Evolutionary conservation across 1,140 invertebrate genomes (phyloP).

Genomic region (Sweltsa coloradensis): DNA sequence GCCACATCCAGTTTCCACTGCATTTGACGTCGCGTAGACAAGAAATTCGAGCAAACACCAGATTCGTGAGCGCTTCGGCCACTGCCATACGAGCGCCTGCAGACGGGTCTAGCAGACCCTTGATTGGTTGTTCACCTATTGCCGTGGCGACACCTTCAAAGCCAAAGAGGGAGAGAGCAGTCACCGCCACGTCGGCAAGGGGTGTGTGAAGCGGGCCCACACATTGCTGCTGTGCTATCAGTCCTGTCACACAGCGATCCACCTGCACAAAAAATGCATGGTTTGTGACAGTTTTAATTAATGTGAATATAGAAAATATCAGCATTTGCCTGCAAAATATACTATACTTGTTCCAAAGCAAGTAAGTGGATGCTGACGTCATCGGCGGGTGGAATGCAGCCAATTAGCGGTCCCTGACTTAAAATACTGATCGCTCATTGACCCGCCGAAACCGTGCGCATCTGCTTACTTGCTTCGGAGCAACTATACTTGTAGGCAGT

Average conservation of each 20-base stretch:
- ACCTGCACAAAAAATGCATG: too few relatives aligned
- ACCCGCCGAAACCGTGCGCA: too few relatives aligned
- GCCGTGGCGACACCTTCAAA: slow-evolving; percentile 77
- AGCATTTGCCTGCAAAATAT: too few relatives aligned
- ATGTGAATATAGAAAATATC: too few relatives aligned
- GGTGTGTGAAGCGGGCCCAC: slow-evolving; percentile 93
- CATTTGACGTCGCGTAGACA: slow-evolving; percentile 84
- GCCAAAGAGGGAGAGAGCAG: slow-evolving; percentile 65
- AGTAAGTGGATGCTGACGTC: too few relatives aligned
- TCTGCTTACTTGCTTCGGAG: too few relatives aligned
- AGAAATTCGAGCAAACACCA: slow-evolving; percentile 85
- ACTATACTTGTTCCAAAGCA: too few relatives aligned
- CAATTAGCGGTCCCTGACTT: too few relatives aligned
- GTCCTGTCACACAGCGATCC: slow-evolving; percentile 90
- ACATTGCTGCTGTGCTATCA: slow-evolving; percentile 95
- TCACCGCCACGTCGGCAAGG: slow-evolving; percentile 87
- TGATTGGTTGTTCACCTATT: slow-evolving; percentile 94
- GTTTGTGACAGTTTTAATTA: too few relatives aligned
- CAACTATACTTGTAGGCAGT: too few relatives aligned
- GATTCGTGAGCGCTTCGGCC: slow-evolving; percentile 86
- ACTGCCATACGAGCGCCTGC: slow-evolving; percentile 88
- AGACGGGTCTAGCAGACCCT: slow-evolving; percentile 67
- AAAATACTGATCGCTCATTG: too few relatives aligned
- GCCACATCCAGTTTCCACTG: slow-evolving; percentile 99
- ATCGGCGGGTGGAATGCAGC: too few relatives aligned